phyloP scores from a whole-genome alignment of 2,888 invertebrate species.

The Craniophora ligustri region DNA sequence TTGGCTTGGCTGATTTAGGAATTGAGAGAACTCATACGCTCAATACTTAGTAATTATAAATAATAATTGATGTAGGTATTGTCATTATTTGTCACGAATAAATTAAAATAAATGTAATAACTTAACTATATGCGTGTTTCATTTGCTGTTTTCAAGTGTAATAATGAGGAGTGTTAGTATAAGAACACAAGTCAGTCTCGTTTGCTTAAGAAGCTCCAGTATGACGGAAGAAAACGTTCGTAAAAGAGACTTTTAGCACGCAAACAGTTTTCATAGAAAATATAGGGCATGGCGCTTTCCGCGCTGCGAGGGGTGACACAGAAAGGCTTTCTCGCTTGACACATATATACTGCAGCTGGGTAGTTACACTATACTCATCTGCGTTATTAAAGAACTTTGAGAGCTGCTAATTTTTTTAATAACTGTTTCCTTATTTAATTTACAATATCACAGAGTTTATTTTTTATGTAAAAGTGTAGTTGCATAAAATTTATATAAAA shows the following conservation, averaged over 20 bases:
- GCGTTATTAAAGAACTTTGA: constrained; percentile 68
- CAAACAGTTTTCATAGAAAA: constrained; percentile 79
- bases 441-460: no score
- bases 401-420: constrained; percentile 33
- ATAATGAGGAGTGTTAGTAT: constrained; percentile 15
- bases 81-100: constrained; percentile 85
- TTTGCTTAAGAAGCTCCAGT: constrained; percentile 45
- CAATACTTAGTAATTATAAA: constrained; percentile 77
- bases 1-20: constrained; percentile 84
- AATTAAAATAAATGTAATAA: constrained; percentile 80
- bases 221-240: constrained; percentile 52
- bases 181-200: constrained; percentile 26
- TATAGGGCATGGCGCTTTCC: constrained; percentile 75
- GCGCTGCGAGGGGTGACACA: constrained; percentile 76
- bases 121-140: constrained; percentile 55
- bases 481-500: no score
- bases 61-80: constrained; percentile 75
- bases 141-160: constrained; percentile 46
- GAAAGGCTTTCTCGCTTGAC: constrained; percentile 78
- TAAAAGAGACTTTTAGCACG: constrained; percentile 64
- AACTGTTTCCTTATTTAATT: constrained; percentile 12
- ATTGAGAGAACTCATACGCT: constrained; percentile 86
- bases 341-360: constrained; percentile 57
- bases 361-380: constrained; percentile 60
- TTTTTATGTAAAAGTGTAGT: no score